Percentiles rank a stretch among this genome's conserved stretches.
Conservation (phyloP, 2,888 invertebrate genomes). For the Archips crataeganus region DNA sequence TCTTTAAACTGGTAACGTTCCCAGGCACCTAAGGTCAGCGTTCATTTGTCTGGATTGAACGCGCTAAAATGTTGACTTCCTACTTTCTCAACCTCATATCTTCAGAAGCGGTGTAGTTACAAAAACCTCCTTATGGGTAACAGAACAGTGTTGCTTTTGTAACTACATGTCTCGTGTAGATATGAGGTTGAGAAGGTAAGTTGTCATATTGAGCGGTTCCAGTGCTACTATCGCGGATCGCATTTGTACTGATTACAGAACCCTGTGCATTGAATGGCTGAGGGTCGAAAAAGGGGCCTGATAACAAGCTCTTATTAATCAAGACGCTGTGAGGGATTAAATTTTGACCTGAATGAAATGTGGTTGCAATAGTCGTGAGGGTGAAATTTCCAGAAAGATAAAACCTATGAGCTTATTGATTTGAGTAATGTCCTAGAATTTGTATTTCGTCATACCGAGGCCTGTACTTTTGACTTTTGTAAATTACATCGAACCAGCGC, state of each 20-base stretch:
- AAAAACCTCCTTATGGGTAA: neutral
- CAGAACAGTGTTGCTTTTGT: neutral
- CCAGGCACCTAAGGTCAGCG: conserved; percentile 53
- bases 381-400: neutral
- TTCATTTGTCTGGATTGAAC: conserved; percentile 79
- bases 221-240: conserved; percentile 69
- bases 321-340: conserved; percentile 24
- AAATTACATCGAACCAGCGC: too few species aligned
- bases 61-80: conserved; percentile 70
- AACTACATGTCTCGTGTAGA: neutral
- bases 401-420: neutral
- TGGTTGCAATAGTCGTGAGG: neutral
- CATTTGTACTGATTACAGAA: conserved; percentile 79
- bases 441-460: too few species aligned
- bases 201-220: conserved; percentile 62
- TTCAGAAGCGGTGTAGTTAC: neutral
- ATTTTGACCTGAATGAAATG: conserved; percentile 13
- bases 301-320: conserved; percentile 45
- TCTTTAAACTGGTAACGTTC: conserved; percentile 15
- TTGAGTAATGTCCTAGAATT: neutral
- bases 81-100: neutral
- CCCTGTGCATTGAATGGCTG: conserved; percentile 46
- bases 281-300: conserved; percentile 58
- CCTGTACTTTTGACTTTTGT: too few species aligned
- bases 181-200: neutral